Percentiles rank a stretch among this genome's conserved stretches.
Evolutionary conservation across 1,140 invertebrate species (phyloP).

Genomic region (Lordiphosa mommai): DNA sequence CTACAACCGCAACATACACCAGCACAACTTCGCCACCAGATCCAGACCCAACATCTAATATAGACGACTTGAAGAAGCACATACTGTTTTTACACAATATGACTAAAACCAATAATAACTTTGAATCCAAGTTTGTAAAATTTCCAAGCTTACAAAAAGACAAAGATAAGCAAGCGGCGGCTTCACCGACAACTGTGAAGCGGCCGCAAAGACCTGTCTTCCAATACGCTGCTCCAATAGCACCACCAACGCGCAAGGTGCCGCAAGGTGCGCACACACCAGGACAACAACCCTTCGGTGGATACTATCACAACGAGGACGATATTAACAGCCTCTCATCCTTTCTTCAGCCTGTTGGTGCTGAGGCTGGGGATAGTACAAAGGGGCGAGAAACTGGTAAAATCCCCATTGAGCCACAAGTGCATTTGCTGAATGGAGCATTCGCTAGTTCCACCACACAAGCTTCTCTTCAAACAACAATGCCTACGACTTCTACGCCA

Average conservation of each 20-base stretch:
- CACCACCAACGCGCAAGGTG: slow-evolving; percentile 58
- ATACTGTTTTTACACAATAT: slow-evolving; percentile 76
- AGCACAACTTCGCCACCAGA: slow-evolving; percentile 33
- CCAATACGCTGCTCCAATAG: slow-evolving; percentile 65
- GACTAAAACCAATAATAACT: slow-evolving; percentile 72
- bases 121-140: slow-evolving; percentile 78
- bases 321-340: slow-evolving; percentile 24
- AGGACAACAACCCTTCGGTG: slow-evolving; percentile 50
- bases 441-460: slow-evolving; percentile 19
- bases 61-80: slow-evolving; percentile 77
- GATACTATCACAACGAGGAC: slow-evolving; percentile 57
- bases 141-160: slow-evolving; percentile 73
- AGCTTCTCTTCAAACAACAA: slow-evolving; percentile 4
- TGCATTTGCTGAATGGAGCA: slow-evolving; percentile 60
- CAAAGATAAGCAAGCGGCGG: slow-evolving; percentile 36
- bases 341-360: slow-evolving; percentile 32
- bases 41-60: slow-evolving; percentile 51
- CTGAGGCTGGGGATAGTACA: background rate
- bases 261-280: slow-evolving; percentile 30
- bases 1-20: slow-evolving; percentile 23
- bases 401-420: slow-evolving; percentile 55
- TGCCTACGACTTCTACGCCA: slow-evolving; percentile 13
- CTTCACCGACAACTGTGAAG: slow-evolving; percentile 22
- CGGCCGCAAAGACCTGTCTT: slow-evolving; percentile 57
- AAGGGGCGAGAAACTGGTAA: slow-evolving; percentile 20